phyloP scores from a whole-genome alignment of 2,797 vertebrate genomes.

The Rhinophrynus dorsalis region DNA sequence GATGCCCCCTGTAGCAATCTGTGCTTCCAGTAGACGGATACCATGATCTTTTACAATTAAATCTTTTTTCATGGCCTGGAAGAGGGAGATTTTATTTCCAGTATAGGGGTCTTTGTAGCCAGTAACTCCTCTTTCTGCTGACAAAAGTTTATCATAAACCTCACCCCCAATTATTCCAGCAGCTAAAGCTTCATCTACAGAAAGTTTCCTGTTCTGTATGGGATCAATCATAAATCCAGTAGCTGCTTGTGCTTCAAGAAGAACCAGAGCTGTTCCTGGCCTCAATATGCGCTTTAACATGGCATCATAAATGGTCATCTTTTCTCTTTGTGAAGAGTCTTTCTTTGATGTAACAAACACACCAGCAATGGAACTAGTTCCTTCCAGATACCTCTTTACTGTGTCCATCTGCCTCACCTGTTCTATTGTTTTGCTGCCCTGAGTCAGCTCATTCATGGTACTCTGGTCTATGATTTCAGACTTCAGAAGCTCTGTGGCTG shows the following conservation, averaged over 20 bases:
- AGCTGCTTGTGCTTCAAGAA: conserved; percentile 84
- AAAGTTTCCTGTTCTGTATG: conserved; percentile 68
- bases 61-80: conserved; percentile 72
- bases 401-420: conserved; percentile 14
- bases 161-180: conserved; percentile 75
- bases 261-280: conserved; percentile 66
- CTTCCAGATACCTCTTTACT: conserved; percentile 56
- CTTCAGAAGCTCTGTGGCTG: conserved; percentile 53
- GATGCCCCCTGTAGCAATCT: conserved; percentile 79
- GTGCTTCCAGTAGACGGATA: conserved; percentile 75
- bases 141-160: conserved; percentile 73
- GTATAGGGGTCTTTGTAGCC: conserved; percentile 77
- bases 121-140: conserved; percentile 76
- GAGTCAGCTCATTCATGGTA: conserved; percentile 40
- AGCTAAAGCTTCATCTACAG: conserved; percentile 79
- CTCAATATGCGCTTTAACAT: conserved; percentile 53
- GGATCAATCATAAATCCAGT: conserved; percentile 79
- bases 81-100: conserved; percentile 27
- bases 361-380: conserved; percentile 61
- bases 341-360: conserved; percentile 47
- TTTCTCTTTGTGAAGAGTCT: conserved; percentile 47
- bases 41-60: conserved; percentile 73
- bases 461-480: conserved; percentile 56
- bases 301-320: conserved; percentile 59
- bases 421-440: conserved; percentile 40